Evolutionary conservation across 1,140 invertebrate species (phyloP), one percentile per base, ranked within the genome.

Genomic region (Drosophila ironensis): DNA sequence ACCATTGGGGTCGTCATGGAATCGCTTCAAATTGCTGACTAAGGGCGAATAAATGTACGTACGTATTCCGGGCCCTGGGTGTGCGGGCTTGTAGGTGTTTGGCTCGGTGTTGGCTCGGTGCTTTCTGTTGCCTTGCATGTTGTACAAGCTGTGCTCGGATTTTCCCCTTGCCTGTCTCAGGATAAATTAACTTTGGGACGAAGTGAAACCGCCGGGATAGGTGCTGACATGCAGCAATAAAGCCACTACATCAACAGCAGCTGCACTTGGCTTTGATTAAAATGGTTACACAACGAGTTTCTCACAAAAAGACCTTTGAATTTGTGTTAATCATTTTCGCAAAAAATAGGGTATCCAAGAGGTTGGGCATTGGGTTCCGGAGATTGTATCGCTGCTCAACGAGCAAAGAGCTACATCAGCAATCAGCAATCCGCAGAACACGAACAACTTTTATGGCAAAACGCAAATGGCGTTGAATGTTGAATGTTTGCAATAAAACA

Each of bases 401-500:
- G 33, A 38, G 27, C 37, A 57, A 69, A 48, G n/a, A 28, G 37
- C 35, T 56, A 69, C 64, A 80, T 53, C 54, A 54, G 51, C 42
- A 54, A 57, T 30, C 30, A n/a, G 30, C 30, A 33, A 33, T n/a
- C 33, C 61, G 28, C 38, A 70, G 56, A 70, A 60, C 66, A 80
- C 54, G 63, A 64, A 38, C 60, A 60, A 63, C 67, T 56, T 68
- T 82, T 76, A 63, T 70, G 68, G 72, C 56, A 63, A 78, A 84
- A 77, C 69, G 63, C 78, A 82, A 82, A 82, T 82, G 78, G 63
- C 73, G 68, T 73, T 84, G 78, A 82, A 82, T 82, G 78, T 33
- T 33, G n/a, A n/a, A n/a, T n/a, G n/a, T 70, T 81, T 57, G 72
- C 73, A 73, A 84, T 84, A 82, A 82, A 82, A 84, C 78, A 82